phyloP scores from a whole-genome alignment of 2,113 vertebrate species.

The Chlorodrepanis virens region DNA sequence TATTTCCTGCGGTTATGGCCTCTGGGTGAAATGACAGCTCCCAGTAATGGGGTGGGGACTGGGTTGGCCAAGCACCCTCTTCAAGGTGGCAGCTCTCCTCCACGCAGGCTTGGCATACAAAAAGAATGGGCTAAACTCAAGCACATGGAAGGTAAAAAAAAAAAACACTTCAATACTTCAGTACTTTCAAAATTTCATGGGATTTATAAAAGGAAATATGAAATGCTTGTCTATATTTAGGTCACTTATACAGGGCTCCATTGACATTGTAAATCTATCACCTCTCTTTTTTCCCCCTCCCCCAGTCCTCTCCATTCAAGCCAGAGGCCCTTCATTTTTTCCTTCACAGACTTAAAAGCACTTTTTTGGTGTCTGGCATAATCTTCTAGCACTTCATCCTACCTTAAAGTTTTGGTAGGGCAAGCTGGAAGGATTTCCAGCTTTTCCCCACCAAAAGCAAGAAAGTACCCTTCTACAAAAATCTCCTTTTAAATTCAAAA shows the following conservation, averaged over 20 bases:
- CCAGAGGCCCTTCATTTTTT: background rate
- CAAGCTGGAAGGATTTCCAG: background rate
- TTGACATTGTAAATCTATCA: background rate
- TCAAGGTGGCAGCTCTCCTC: background rate
- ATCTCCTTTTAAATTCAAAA: background rate
- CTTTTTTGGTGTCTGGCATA: background rate
- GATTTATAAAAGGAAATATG: background rate
- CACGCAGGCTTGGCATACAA: fast-evolving
- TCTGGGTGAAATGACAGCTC: background rate
- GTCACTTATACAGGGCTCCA: background rate
- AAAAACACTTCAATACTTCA: background rate
- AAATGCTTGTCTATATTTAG: background rate
- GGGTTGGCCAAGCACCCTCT: background rate
- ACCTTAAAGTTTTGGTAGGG: background rate
- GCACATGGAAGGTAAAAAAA: background rate
- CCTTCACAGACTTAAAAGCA: background rate
- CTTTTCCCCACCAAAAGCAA: background rate
- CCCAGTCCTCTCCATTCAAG: background rate
- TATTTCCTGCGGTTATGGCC: background rate
- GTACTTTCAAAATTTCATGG: background rate
- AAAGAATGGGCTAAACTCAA: background rate
- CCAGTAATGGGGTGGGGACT: background rate
- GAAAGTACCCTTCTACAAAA: background rate
- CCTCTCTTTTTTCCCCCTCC: background rate
- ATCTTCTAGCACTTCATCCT: background rate